Evolutionary conservation across 2,888 invertebrate species (phyloP), one percentile per base, ranked within the genome.

Genomic region (Diadromus collaris): DNA sequence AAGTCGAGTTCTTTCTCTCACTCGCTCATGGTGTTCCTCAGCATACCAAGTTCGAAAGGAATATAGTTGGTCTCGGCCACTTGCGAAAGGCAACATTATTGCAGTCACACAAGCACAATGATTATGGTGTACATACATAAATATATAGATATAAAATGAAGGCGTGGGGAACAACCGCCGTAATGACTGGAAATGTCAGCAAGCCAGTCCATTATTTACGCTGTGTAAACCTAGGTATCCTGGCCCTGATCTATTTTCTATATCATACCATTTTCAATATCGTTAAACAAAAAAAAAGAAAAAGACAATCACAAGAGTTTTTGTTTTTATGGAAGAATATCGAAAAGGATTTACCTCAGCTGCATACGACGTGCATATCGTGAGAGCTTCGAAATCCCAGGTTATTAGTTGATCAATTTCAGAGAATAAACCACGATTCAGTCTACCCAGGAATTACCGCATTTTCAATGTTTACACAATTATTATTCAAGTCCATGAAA

Each of bases 1-100:
- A 64, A 79, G 72, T 79, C 54, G 46, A 29, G 60, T 61, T 78
- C 56, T 44, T 64, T 70, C 60, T 71, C 71, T 71, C 69, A 7
- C 76, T 72, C 48, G 13, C 46, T 63, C 70, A 19, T 48, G 56
- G 38, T 65, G 54, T 68, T 72, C 67, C 71, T 21, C 29, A 29
- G 56, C 21, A 13, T 44, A 29, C 48, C n/a, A 54, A 60, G 79
- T 51, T 69, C 34, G 72, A 76, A 72, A 65, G 67, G 72, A 51
- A 79, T 46, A 60, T 71, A 34, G 29, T 34, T 54, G 48, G 63
- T 19, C 41, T 69, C 44, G 41, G 65, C 32, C 34, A 70, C 63
- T 76, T 27, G 73, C 64, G 63, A 76, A 76, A 76, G 79, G 61
- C 64, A 76, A 73, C 60, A 74, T 29, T 38, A 65, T 58, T 34